Evolutionary conservation across 1,140 invertebrate genomes (phyloP).

Genomic region (Drosophila insularis): DNA sequence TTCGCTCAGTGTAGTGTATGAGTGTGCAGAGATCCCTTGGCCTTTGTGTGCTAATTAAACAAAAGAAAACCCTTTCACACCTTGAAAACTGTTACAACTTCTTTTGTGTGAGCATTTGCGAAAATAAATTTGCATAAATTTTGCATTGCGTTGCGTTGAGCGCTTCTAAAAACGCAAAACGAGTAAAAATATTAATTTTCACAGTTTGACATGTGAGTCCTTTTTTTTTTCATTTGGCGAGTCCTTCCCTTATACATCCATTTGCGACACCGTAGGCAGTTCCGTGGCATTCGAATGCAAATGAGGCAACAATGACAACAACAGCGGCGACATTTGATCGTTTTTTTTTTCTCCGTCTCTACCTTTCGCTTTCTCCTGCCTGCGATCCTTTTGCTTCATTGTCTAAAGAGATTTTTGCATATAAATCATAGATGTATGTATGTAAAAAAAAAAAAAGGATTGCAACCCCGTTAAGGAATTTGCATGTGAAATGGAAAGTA

Average conservation of each 20-base stretch:
- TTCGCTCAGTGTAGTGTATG: background rate
- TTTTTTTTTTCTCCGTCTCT: conserved; percentile 47
- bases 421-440: conserved; percentile 62
- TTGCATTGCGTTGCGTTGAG: conserved; percentile 40
- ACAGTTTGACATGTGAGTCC: conserved; percentile 62
- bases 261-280: conserved; percentile 9
- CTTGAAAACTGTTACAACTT: conserved; percentile 75
- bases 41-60: conserved; percentile 73
- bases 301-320: conserved; percentile 72
- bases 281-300: conserved; percentile 64
- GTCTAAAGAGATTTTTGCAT: conserved; percentile 56
- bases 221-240: background rate
- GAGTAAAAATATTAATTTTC: conserved; percentile 77
- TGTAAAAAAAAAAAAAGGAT: conserved; percentile 36
- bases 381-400: conserved; percentile 20
- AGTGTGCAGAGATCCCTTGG: background rate
- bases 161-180: conserved; percentile 47
- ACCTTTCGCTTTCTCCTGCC: conserved; percentile 46
- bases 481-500: conserved; percentile 64
- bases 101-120: conserved; percentile 50
- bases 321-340: conserved; percentile 73
- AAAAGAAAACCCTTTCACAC: conserved; percentile 76
- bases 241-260: conserved; percentile 18
- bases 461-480: conserved; percentile 76
- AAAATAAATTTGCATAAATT: conserved; percentile 76